Conservation (phyloP, 2,888 invertebrate genomes). For the Griposia aprilina region DNA sequence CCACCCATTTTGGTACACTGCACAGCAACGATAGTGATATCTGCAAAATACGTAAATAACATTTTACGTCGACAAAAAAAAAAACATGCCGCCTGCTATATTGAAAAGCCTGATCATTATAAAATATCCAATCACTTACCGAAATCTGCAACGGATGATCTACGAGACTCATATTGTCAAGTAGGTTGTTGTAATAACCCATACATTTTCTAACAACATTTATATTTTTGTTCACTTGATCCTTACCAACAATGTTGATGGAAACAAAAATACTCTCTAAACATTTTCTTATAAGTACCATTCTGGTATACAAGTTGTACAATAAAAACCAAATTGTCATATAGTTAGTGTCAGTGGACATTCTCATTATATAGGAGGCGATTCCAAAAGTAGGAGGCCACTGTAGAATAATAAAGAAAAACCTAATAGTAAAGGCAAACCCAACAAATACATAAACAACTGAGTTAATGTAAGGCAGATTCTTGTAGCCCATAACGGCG, state of each 20-base stretch:
- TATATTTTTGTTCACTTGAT: conserved; percentile 14
- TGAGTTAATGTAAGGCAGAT: not conserved
- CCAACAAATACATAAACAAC: not conserved
- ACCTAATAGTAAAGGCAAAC: not conserved
- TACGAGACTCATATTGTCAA: conserved; percentile 26
- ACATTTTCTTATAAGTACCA: not conserved
- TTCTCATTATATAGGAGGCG: not conserved
- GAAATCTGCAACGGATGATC: conserved; percentile 24
- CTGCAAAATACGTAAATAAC: conserved; percentile 3
- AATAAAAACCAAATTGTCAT: not conserved
- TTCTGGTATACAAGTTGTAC: not conserved
- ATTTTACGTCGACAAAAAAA: not conserved
- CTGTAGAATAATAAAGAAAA: not conserved
- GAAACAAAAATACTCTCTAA: conserved; percentile 29
- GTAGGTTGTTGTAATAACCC: conserved; percentile 43
- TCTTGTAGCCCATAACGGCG: conserved; percentile 13
- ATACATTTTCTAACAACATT: conserved; percentile 34
- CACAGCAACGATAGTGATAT: not conserved
- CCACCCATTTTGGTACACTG: not conserved
- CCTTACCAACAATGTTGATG: conserved; percentile 41
- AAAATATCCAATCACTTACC: conserved; percentile 19
- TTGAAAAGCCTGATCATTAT: not conserved
- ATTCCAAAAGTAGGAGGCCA: fast-evolving
- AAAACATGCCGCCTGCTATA: not conserved
- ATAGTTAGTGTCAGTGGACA: not conserved